A percentile compares a stretch with the other conserved stretches of the same genome.
Evolutionary conservation across 2,888 invertebrate species (phyloP).

Genomic region (Phalera bucephala): DNA sequence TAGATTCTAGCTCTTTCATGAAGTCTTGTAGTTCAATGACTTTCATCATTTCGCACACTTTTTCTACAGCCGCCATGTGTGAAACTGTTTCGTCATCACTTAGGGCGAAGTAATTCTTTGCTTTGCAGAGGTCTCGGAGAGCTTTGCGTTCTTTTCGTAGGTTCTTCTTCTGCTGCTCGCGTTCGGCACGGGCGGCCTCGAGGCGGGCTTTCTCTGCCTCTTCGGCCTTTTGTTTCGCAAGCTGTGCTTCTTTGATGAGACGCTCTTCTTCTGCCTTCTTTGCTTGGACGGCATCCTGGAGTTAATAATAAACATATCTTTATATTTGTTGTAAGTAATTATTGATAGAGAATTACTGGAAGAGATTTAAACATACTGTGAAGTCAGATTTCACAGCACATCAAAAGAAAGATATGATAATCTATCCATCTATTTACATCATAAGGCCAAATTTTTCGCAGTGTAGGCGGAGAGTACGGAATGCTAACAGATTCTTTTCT

Average conservation of each 20-base stretch:
- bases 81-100: constrained; percentile 88
- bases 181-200: constrained; percentile 92
- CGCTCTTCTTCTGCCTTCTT: constrained; percentile 93
- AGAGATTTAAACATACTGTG: too few species aligned
- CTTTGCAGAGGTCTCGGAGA: constrained; percentile 90
- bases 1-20: constrained; percentile 86
- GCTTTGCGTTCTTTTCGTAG: constrained; percentile 94
- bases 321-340: background rate
- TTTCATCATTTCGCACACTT: constrained; percentile 92
- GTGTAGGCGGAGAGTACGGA: too few species aligned
- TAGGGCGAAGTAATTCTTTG: constrained; percentile 90
- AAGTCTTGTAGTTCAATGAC: constrained; percentile 88
- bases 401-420: too few species aligned
- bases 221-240: constrained; percentile 90
- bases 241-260: constrained; percentile 87
- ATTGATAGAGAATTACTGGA: too few species aligned
- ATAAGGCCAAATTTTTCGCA: too few species aligned
- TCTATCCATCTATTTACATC: too few species aligned
- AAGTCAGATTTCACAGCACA: too few species aligned
- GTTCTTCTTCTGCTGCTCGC: constrained; percentile 92
- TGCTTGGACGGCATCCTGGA: constrained; percentile 89
- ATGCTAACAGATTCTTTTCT: too few species aligned
- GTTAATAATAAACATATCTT: constrained; percentile 17
- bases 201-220: constrained; percentile 92
- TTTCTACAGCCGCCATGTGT: constrained; percentile 96